Conservation (phyloP, 2,888 invertebrate species). For the Andricus curvator region DNA sequence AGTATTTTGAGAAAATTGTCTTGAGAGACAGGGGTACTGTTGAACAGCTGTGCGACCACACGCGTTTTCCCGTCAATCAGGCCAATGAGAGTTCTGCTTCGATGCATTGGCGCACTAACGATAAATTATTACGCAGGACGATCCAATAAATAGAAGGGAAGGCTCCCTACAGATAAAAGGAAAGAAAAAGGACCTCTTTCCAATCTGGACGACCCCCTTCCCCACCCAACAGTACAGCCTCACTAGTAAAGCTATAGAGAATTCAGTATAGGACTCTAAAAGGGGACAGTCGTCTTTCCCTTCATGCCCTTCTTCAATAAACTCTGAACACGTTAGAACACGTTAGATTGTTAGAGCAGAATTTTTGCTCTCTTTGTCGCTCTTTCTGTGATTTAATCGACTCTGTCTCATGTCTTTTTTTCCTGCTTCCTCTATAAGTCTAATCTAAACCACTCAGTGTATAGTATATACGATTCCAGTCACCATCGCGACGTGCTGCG, state of each 20-base stretch:
- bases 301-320: neutral
- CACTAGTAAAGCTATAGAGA: no score
- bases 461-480: no score
- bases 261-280: neutral
- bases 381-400: constrained; percentile 8
- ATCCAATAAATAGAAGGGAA: neutral
- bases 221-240: neutral
- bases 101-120: constrained; percentile 12
- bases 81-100: constrained; percentile 22
- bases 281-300: constrained; percentile 8
- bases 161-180: constrained; percentile 17
- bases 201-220: constrained; percentile 6
- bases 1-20: constrained; percentile 32
- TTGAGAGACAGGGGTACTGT: neutral
- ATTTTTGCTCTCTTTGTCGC: constrained; percentile 12
- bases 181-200: constrained; percentile 30
- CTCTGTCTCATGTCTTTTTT: neutral
- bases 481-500: no score
- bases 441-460: no score
- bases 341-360: constrained; percentile 3
- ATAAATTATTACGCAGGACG: constrained; percentile 18
- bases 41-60: constrained; percentile 31
- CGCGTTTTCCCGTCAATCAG: constrained; percentile 36
- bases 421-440: no score
- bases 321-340: constrained; percentile 23